Evolutionary conservation across 2,797 vertebrate species (phyloP).

Genomic region (Centroberyx gerrardi): DNA sequence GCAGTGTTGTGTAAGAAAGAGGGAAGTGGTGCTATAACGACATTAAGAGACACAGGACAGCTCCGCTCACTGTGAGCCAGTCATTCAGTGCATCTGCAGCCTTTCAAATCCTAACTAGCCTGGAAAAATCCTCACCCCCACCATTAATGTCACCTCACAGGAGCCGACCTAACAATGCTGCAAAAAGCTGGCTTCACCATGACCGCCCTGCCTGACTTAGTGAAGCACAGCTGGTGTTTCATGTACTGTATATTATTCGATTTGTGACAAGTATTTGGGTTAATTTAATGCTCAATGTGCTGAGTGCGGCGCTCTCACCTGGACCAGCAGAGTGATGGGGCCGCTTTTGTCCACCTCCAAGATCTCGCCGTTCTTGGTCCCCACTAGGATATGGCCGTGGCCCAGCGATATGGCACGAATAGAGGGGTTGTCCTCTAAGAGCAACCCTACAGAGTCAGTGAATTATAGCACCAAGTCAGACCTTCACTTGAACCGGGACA

Average conservation of each 20-base stretch:
- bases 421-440: slow-evolving; percentile 98
- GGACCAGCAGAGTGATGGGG: slow-evolving; percentile 96
- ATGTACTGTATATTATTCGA: slow-evolving; percentile 26
- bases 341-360: slow-evolving; percentile 98
- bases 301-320: slow-evolving; percentile 83
- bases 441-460: slow-evolving; percentile 87
- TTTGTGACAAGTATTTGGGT: slow-evolving; percentile 8
- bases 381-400: slow-evolving; percentile 98
- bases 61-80: not conserved
- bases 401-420: slow-evolving; percentile 99
- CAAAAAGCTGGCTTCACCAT: slow-evolving; percentile 6
- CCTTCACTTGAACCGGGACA: slow-evolving; percentile 27
- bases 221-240: slow-evolving; percentile 16
- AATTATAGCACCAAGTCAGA: slow-evolving; percentile 34
- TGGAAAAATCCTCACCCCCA: not conserved
- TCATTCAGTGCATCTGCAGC: too few relatives aligned
- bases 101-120: too few relatives aligned
- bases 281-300: slow-evolving; percentile 9
- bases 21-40: slow-evolving; percentile 9
- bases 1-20: slow-evolving; percentile 10
- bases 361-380: slow-evolving; percentile 99
- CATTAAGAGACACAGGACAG: not conserved
- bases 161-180: slow-evolving; percentile 8
- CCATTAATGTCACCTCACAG: slow-evolving; percentile 11
- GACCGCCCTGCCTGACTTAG: slow-evolving; percentile 7